phyloP scores from a whole-genome alignment of 37 sponge, comb jelly and placozoan genomes.

The Agelas oroides region DNA sequence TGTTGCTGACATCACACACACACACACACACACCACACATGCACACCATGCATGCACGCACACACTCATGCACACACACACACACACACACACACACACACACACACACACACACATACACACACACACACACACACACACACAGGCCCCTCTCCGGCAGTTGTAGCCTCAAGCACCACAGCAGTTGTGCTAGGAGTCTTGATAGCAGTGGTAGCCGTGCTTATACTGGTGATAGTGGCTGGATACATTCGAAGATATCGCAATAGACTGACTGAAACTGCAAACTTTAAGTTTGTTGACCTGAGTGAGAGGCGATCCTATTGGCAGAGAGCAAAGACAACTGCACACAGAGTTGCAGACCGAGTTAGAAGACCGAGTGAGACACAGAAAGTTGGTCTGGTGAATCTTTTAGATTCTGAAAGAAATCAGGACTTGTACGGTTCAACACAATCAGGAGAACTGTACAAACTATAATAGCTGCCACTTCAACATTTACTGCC shows the following conservation, averaged over 20 bases:
- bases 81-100: too few relatives aligned
- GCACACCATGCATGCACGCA: too few relatives aligned
- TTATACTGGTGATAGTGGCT: slow-evolving; percentile 23
- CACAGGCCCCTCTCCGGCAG: slow-evolving; percentile 32
- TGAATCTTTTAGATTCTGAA: background rate
- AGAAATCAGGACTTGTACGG: too few relatives aligned
- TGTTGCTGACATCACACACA: too few relatives aligned
- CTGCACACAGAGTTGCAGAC: background rate
- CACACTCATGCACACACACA: too few relatives aligned
- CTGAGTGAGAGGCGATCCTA: slow-evolving; percentile 15
- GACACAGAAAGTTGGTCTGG: slow-evolving; percentile 30
- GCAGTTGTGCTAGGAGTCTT: slow-evolving; percentile 12
- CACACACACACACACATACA: background rate
- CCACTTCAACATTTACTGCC: too few relatives aligned
- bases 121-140: background rate
- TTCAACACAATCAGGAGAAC: too few relatives aligned
- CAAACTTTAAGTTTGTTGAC: slow-evolving; percentile 55
- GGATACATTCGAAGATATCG: slow-evolving; percentile 42
- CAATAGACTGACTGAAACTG: slow-evolving; percentile 66
- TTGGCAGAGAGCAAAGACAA: slow-evolving; percentile 14
- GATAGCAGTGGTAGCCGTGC: slow-evolving; percentile 28
- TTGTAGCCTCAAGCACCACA: slow-evolving; percentile 16
- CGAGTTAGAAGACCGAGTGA: background rate
- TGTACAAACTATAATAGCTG: too few relatives aligned
- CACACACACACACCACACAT: too few relatives aligned